A percentile compares a stretch with the other conserved stretches of the same genome.
Evolutionary conservation across 2,888 invertebrate species (phyloP).

Genomic region (Plebejus argus): DNA sequence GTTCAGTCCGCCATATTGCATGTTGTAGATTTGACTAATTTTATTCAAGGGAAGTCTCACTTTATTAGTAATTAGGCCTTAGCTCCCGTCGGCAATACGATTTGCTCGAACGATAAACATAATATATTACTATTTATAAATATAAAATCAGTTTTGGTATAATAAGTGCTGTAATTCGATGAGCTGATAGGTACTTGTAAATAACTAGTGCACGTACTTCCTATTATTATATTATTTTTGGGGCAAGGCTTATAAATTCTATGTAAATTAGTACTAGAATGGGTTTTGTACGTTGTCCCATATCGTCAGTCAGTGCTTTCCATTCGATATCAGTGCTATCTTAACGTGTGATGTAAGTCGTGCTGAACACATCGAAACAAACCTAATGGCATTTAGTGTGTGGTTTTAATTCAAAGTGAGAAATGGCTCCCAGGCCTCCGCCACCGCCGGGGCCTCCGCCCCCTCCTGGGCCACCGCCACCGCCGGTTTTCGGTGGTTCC

Average conservation of each 20-base stretch:
- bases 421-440: slow-evolving; percentile 82
- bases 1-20: slow-evolving; percentile 64
- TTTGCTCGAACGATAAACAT: background rate
- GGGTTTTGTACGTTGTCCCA: slow-evolving; percentile 60
- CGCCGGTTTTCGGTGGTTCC: slow-evolving; percentile 71
- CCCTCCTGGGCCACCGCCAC: slow-evolving; percentile 82
- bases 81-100: background rate
- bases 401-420: slow-evolving; percentile 54
- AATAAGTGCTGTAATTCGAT: slow-evolving; percentile 39
- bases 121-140: background rate
- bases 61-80: slow-evolving; percentile 15
- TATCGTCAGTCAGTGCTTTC: slow-evolving; percentile 60
- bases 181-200: slow-evolving; percentile 63
- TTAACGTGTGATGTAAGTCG: slow-evolving; percentile 49
- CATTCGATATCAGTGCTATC: slow-evolving; percentile 58
- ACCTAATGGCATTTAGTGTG: slow-evolving; percentile 44
- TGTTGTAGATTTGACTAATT: slow-evolving; percentile 53
- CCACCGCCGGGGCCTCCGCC: slow-evolving; percentile 86
- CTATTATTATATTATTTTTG: slow-evolving; percentile 72
- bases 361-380: slow-evolving; percentile 38
- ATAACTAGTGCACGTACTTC: slow-evolving; percentile 73
- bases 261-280: slow-evolving; percentile 72
- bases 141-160: background rate
- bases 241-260: slow-evolving; percentile 73
- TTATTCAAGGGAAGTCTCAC: slow-evolving; percentile 44